Evolutionary conservation across 2,888 invertebrate genomes (phyloP), one percentile per base, ranked within the genome.

Genomic region (Leptogaster cylindrica): DNA sequence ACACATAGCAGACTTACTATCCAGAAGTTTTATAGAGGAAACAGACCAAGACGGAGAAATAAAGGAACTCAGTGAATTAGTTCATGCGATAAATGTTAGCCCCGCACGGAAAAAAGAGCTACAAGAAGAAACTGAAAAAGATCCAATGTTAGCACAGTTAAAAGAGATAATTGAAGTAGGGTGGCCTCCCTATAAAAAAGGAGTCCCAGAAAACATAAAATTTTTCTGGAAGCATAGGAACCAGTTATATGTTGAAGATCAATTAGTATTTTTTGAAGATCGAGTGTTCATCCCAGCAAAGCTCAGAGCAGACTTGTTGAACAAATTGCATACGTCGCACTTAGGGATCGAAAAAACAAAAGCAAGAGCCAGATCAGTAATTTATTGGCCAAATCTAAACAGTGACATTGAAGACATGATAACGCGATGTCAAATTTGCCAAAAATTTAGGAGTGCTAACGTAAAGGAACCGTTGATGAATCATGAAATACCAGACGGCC

Each of bases 1-100:
- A 16, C 68, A 68, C 28, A 16, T 52, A 36, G 71, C 72, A n/a
- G 72, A 71, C 46, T 68, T 67, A 41, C 39, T 72, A 8, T 72
- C 67, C 0, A 64, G 71, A 31, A 70, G 72, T 55, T 70, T 10
- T 20, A 36, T 36, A 20, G 12, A 12, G 1, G 18, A n/a, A 6
- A 10, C 28, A 12, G 2, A n/a, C 18, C 16, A 14, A 28, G 2
- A 31, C 16, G 14, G 25, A 23, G 41, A 61, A 41, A 61, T 61
- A 14, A 14, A 39, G 14, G 61, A 65, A 68, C 70, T 69, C 39
- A 58, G 66, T 33, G 70, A 71, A 51, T 23, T 61, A 12, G 25
- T 61, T 6, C 44, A 61, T 25, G 12, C 61, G 8, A 41, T 61
- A 23, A 61, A 61, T 16, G 12, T 41, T n/a, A 25, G 41, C 27